Evolutionary conservation across 1,140 invertebrate species (phyloP), one percentile per base, ranked within the genome.

Genomic region (Plodia interpunctella): DNA sequence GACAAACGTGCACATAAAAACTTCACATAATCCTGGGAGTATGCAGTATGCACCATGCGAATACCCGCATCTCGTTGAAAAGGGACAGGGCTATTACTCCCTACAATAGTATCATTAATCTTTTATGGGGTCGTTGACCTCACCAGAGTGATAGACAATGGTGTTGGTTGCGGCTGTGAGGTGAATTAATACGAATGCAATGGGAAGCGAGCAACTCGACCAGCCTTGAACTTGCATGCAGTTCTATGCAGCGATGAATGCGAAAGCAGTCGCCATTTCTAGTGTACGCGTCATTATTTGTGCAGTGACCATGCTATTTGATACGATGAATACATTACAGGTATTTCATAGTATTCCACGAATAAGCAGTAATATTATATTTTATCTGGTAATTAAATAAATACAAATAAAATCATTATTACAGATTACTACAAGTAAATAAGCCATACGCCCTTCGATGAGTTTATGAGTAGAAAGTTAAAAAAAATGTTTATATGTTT

Each of bases 61-160:
- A 63, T 58, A 30, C 62, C 59, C 64, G 73, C 73, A 77, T 74
- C 68, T 76, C 66, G 69, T 62, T 49, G 63, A 74, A 74, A 79
- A 80, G 75, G 78, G 72, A 74, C 55, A 64, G 70, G 68, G 72
- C 64, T 65, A 75, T 72, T 75, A 75, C 70, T 72, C 70, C 70
- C 70, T 68, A 85, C 85, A 88, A 85, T 87, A 71, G 75, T 80
- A 76, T 82, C 82, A 80, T 87, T 87, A 88, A 86, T 88, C 83
- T 78, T 83, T 78, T 83, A 87, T 77, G 76, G 74, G 86, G 78
- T 78, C 76, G 53, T 62, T 71, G 80, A 86, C 75, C 86, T 73
- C 71, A 18, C 61, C 68, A 72, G 62, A 72, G 76, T 85, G 83
- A 87, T 87, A 88, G 86, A 88, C 86, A 88, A 88, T 88, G 83